Base-by-base conservation (phyloP, 2,888 invertebrate species). In the Teleiodes luculella region DNA sequence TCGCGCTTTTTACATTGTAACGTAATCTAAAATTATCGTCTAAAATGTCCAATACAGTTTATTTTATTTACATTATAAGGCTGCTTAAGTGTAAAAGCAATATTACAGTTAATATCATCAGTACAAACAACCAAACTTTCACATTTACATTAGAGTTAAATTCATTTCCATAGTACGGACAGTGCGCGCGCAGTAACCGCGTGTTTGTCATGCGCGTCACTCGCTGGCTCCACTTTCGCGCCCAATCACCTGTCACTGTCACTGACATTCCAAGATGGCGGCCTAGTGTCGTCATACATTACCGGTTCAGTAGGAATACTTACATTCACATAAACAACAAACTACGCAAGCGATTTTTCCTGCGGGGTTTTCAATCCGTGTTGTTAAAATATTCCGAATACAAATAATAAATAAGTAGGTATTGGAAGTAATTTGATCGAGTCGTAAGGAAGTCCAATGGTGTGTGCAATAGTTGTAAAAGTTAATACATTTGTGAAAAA, bases 161-260 rank as follows among this genome's bases (percentile, higher is more conserved):
- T 41, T 11, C 7, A 1, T 1, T 1, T 20, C 11, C 20, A 11
- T 41, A 20, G 24, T 4, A 43, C 43, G 24, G 4, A 3, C 43
- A 46, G 73, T 68, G 33, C 52, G 55, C 74, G 33, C 31, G 71
- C 77, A 78, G 77, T 79, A 58, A 49, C 58, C 57, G 64, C 56
- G 57, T 68, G 65, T 59, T 58, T 58, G 66, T 72, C 68, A 65
- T 78, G 72, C 75, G 68, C 80, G 79, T 77, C 80, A 69, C 82
- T 81, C 78, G 76, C 80, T 78, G 80, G 56, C 55, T 61, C 57
- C 53, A 54, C 56, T 53, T 54, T 54, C 51, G 37, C 47, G 18
- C 18, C n/a, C n/a, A 10, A 33, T 16, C 33, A 18, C 5, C 13
- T 28, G 43, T 43, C 43, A 16, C 18, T 3, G 41, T 10, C 18